Percentiles rank a stretch among this genome's conserved stretches.
phyloP scores from a whole-genome alignment of 2,113 vertebrate genomes.

The Pelecanus crispus region DNA sequence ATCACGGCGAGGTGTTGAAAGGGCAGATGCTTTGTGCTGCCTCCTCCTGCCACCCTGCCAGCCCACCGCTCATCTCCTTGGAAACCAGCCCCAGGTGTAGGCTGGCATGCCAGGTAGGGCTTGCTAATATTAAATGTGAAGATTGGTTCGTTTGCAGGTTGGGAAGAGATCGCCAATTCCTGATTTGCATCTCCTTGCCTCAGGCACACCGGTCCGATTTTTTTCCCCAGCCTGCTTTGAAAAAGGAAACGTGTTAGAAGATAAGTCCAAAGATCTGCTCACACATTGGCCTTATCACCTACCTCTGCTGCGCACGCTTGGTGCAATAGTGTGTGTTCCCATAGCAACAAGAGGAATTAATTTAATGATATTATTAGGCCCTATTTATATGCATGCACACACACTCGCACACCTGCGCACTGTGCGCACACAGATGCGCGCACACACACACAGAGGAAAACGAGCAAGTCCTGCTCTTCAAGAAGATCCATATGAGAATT shows the following conservation, averaged over 20 bases:
- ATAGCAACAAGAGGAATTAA: constrained; percentile 10
- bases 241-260: background rate
- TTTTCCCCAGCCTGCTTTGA: background rate
- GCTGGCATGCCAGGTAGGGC: background rate
- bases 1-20: background rate
- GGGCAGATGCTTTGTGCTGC: background rate
- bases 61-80: background rate
- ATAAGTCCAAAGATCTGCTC: background rate
- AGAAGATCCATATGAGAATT: background rate
- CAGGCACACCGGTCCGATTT: accelerated
- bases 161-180: background rate
- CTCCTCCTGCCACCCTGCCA: background rate
- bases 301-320: background rate
- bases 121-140: background rate
- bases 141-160: background rate
- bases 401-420: background rate
- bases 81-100: background rate
- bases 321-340: background rate
- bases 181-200: background rate
- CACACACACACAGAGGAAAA: background rate
- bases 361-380: background rate
- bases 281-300: background rate
- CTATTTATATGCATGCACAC: background rate
- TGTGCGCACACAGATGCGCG: background rate
- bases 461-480: background rate